Conservation (phyloP, 2,888 invertebrate species). For the Sarcophaga rosellei region DNA sequence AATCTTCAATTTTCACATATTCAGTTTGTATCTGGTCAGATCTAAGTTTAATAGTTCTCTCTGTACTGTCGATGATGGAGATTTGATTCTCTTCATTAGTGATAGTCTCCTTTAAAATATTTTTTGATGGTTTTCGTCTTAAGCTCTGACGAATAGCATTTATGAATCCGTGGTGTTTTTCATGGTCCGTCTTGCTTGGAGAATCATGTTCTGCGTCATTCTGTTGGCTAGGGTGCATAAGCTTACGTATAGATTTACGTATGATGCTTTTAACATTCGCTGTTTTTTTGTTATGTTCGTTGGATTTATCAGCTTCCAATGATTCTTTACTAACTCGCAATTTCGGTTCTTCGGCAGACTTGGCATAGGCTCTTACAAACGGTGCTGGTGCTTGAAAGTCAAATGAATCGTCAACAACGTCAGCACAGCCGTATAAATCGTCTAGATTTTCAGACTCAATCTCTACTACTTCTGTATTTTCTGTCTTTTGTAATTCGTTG, state of each 20-base stretch:
- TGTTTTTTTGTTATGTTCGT: slow-evolving; percentile 67
- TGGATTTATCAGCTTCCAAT: slow-evolving; percentile 71
- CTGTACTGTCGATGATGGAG: slow-evolving; percentile 78
- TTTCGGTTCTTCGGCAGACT: slow-evolving; percentile 63
- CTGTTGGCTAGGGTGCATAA: slow-evolving; percentile 74
- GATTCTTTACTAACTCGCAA: slow-evolving; percentile 72
- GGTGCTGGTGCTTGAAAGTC: slow-evolving; percentile 77
- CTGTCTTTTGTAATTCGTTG: slow-evolving; percentile 26
- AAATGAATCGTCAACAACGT: slow-evolving; percentile 70
- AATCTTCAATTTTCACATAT: slow-evolving; percentile 75
- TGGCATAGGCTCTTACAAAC: slow-evolving; percentile 79
- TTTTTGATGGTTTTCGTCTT: slow-evolving; percentile 74
- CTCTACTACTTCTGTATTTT: slow-evolving; percentile 27
- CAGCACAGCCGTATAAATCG: slow-evolving; percentile 67
- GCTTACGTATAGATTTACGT: slow-evolving; percentile 78
- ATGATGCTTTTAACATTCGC: slow-evolving; percentile 75
- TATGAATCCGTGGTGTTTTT: slow-evolving; percentile 62
- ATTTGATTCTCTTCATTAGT: slow-evolving; percentile 70
- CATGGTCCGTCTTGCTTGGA: slow-evolving; percentile 41
- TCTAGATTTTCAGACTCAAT: slow-evolving; percentile 41
- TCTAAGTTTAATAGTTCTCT: slow-evolving; percentile 78
- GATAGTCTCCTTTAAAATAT: background rate
- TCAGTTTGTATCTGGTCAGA: slow-evolving; percentile 74
- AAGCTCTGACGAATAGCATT: slow-evolving; percentile 78
- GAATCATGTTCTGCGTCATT: slow-evolving; percentile 22